Percentiles rank a stretch among this genome's conserved stretches.
Evolutionary conservation across 2,113 vertebrate species (phyloP).

Genomic region (Apteryx owenii): DNA sequence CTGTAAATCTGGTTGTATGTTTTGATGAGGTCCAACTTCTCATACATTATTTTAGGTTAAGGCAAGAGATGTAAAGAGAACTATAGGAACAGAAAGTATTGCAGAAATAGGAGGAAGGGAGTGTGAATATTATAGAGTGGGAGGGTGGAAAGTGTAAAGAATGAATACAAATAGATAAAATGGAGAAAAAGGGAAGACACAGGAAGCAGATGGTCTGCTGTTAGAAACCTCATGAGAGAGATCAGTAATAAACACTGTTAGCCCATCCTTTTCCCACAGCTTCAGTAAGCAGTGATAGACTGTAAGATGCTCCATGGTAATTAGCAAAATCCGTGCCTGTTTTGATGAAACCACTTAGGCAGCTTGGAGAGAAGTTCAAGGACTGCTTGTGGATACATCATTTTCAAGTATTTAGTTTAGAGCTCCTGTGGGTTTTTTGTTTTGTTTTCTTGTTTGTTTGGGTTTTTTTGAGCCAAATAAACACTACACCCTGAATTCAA

Average conservation of each 20-base stretch:
- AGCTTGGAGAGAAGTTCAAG: neutral
- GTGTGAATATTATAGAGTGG: neutral
- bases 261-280: neutral
- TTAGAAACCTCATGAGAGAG: neutral
- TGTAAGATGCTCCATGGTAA: neutral
- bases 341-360: too few relatives aligned
- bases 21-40: neutral
- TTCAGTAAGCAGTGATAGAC: neutral
- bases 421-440: neutral
- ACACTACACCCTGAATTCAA: neutral
- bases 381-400: neutral
- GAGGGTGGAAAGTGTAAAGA: neutral
- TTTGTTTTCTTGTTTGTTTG: neutral
- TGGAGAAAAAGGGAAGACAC: neutral
- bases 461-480: neutral
- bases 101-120: neutral
- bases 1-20: neutral
- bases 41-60: neutral
- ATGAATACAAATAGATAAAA: rapidly evolving
- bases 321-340: neutral
- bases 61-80: neutral
- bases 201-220: neutral
- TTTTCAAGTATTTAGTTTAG: neutral
- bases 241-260: neutral
- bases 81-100: neutral